Base-by-base conservation (phyloP, 2,888 invertebrate species). In the Torymus tubicola region DNA sequence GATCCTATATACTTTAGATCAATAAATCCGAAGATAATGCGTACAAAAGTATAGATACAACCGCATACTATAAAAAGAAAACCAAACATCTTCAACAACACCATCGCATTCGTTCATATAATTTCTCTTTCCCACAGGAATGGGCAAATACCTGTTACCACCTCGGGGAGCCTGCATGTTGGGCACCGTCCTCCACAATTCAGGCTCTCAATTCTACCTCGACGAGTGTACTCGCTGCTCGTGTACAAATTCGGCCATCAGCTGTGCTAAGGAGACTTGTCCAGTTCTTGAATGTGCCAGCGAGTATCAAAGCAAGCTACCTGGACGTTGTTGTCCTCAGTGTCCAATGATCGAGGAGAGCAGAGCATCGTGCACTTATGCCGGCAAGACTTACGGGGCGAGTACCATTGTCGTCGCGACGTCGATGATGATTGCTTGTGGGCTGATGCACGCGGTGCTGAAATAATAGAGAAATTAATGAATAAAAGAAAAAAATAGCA, bases 211-310 rank as follows among this genome's bases (percentile, higher is more conserved):
- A 18, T 96, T 96, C 86, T 92, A 88, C 91, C 82, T 93, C 93
- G 96, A 96, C 88, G 93, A 94, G 0, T 98, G 98, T 91, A 97
- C 98, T 0, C 93, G 94, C 71, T 98, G 98, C 91, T 94, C 93
- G 12, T 98, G 98, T 88, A 89, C 92, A 85, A 95, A 96, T 86
- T 95, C 96, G 63, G 96, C 96, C 4, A 94, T 96, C 0, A 93
- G 96, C 69, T 98, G 98, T 91, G 93, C 93, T 78, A 93, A 96
- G 14, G 93, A 94, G 85, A 95, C 97, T 0, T 98, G 98, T 86
- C 97, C 98, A 0, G 95, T 97, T n/a, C 92, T 98, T 79, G 96
- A 97, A 87, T 98, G 98, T 82, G 94, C 96, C 0, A 92, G 94
- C 0, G 95, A 95, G 42, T 92, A 94, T 84, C 95, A 94, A 86